A percentile compares a stretch with the other conserved stretches of the same genome.
Evolutionary conservation across 2,113 vertebrate genomes (phyloP).

Genomic region (Connochaetes taurinus): DNA sequence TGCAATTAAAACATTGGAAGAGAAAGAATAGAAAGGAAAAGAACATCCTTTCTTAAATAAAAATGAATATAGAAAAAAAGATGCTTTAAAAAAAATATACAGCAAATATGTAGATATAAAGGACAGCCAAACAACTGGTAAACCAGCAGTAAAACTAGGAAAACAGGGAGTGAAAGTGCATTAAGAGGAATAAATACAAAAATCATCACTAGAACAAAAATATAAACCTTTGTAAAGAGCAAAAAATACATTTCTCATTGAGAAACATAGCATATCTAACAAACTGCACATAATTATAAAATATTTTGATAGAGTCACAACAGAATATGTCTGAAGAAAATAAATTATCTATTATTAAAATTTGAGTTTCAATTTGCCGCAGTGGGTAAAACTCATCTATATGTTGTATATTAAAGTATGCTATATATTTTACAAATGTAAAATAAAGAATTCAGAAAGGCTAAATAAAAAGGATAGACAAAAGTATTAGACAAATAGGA

Average conservation of each 20-base stretch:
- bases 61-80: not conserved
- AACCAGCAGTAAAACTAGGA: not conserved
- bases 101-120: not conserved
- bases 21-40: not conserved
- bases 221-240: not conserved
- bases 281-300: not conserved
- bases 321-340: not conserved
- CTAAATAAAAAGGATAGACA: not conserved
- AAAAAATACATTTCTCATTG: not conserved
- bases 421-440: not conserved
- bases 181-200: not conserved
- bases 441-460: not conserved
- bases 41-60: not conserved
- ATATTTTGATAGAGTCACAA: not conserved
- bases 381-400: not conserved
- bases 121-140: not conserved
- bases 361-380: not conserved
- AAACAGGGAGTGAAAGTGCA: not conserved
- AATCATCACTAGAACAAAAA: not conserved
- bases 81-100: not conserved
- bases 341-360: not conserved
- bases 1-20: not conserved
- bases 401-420: not conserved
- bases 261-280: not conserved
- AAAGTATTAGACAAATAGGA: not conserved